Base-by-base conservation (phyloP, 2,888 invertebrate species). In the Lepeophtheirus nordmannii region DNA sequence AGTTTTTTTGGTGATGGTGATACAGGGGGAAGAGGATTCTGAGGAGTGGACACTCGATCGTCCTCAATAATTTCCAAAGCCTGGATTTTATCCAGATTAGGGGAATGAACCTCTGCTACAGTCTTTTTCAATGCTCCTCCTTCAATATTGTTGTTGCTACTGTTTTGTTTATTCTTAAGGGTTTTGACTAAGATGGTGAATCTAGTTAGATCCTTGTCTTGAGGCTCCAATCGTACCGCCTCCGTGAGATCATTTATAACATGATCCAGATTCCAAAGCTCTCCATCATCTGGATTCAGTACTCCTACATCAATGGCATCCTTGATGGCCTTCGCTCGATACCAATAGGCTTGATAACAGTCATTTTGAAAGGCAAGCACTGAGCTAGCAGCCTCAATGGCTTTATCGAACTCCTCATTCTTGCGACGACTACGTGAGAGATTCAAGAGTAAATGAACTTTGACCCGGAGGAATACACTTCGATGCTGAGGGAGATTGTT, bases 181-280 rank as follows among this genome's bases (percentile, higher is more conserved):
- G 53, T 53, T 53, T 53, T 53, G 53, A 53, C 53, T 53, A 17
- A 17, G 53, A 53, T n/a, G 53, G n/a, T 53, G 53, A 53, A 53
- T 17, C n/a, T 17, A 8, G n/a, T n/a, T 3, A 53, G 53, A n/a
- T 53, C n/a, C 53, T 17, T 53, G 53, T 53, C 17, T 8, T 53
- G 53, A n/a, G 53, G 53, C n/a, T n/a, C 53, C 8, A 53, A 53
- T 1, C 17, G n/a, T 17, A 53, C n/a, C 5, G 53, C 53, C 17
- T 53, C 53, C 8, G n/a, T n/a, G 17, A 53, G 53, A 17, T 53
- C 53, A 53, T 17, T 17, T 2, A 30, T 30, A 30, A 30, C 30
- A 30, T 30, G 30, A 30, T 30, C 30, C 30, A 30, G 30, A 30
- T 30, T 30, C 30, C 30, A 30, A 30, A 7, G 30, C 7, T 30